Evolutionary conservation across 2,113 vertebrate species (phyloP), one percentile per base, ranked within the genome.

Genomic region (Pyxicephalus adspersus): DNA sequence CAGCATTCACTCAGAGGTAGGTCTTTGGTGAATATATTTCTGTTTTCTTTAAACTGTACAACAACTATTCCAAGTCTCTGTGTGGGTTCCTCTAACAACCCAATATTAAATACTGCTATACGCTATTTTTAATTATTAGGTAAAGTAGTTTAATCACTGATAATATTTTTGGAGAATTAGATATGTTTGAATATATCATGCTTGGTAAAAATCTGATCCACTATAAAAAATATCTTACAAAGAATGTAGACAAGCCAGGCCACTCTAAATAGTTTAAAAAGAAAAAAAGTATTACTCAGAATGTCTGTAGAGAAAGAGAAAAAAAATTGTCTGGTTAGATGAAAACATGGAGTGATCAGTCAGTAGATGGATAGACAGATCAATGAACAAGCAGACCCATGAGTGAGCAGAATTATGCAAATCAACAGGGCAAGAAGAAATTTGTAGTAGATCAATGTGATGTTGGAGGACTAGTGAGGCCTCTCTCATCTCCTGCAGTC

Each of bases 51-150:
- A 11, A 50, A 60, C 20, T 60, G 25, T 45, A n/a, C 26, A 54
- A 68, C 18, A n/a, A 31, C 34, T 54, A 15, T 78, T 22, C 19
- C 23, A 4, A 26, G 4, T 23, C 51, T 45, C 4, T 28, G 64
- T 79, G 77, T 68, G 77, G 54, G 76, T 22, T 50, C 52, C 64
- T 16, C 18, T 70, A 54, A 60, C 77, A 64, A 79, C 77, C 77
- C 68, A 58, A 23, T 1, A 18, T 7, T 57, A 18, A 45, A 72
- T 52, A 55, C 28, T 72, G 18, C 50, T 18, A 38, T 1, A 18
- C 26, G n/a, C 17, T 4, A 57, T 50, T 64, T 51, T n/a, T 22
- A n/a, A 54, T 52, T 22, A 57, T 23, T 55, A 58, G 38, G 34
- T 60, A 66, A 34, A 77, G 19, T 34, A 20, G 17, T 38, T 66